Conservation (phyloP, 2,797 vertebrate genomes). For the Botia almorhae region DNA sequence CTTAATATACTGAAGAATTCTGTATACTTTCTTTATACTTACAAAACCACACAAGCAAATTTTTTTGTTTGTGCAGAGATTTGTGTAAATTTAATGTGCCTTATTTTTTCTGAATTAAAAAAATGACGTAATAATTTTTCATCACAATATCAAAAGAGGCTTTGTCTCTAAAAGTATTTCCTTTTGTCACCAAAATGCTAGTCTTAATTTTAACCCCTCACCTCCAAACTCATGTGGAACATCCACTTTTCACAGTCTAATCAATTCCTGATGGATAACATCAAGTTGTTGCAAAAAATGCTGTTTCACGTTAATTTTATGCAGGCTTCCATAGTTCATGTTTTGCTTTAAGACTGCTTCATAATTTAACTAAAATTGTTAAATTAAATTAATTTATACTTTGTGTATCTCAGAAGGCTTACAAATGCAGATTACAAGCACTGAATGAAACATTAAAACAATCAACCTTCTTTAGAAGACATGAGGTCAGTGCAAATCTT, state of each 20-base stretch:
- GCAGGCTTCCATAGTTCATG: no score
- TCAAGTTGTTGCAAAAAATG: no score
- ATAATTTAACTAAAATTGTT: not conserved
- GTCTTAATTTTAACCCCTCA: no score
- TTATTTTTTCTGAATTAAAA: not conserved
- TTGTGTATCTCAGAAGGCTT: conserved; percentile 68
- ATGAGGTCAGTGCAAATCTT: conserved; percentile 69
- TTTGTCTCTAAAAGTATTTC: no score
- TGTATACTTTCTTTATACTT: not conserved
- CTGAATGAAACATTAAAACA: conserved; percentile 69
- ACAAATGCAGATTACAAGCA: conserved; percentile 75
- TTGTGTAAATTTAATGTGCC: no score
- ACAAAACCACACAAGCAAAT: not conserved
- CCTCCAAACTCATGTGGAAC: no score
- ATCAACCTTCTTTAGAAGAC: conserved; percentile 73
- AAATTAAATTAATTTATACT: not conserved
- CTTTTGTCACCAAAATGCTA: no score
- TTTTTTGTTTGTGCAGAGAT: no score
- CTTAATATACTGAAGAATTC: not conserved
- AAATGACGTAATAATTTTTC: not conserved
- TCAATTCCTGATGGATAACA: no score
- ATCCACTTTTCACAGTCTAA: no score
- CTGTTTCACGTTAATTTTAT: no score
- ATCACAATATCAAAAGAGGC: no score
- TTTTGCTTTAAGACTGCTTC: not conserved